Conservation (phyloP, 2,888 invertebrate species). For the Phaonia tiefii region DNA sequence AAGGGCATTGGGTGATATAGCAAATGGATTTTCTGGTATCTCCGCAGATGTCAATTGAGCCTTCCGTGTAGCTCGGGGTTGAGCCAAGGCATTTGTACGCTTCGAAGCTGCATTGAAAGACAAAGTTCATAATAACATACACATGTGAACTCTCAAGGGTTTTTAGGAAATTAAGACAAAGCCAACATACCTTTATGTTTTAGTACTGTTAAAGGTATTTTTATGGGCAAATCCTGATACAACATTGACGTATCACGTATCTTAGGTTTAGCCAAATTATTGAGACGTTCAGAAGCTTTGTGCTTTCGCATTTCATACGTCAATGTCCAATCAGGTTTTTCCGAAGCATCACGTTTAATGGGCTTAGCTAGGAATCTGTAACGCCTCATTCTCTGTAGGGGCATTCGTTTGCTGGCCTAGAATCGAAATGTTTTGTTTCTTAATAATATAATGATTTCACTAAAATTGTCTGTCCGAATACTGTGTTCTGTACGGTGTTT, state of each 20-base stretch:
- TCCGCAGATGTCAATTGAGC: conserved; percentile 76
- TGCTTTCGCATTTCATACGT: conserved; percentile 67
- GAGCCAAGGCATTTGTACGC: conserved; percentile 73
- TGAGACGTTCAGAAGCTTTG: conserved; percentile 62
- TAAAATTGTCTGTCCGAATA: no score
- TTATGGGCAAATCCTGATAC: conserved; percentile 66
- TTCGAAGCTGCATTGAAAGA: conserved; percentile 69
- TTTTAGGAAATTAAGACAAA: not conserved
- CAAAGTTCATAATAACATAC: not conserved
- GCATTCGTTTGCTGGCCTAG: conserved; percentile 56
- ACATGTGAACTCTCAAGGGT: conserved; percentile 1
- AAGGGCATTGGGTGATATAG: conserved; percentile 81
- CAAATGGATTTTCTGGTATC: conserved; percentile 81
- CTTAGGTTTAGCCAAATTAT: conserved; percentile 65
- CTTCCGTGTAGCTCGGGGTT: conserved; percentile 70
- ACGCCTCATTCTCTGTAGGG: conserved; percentile 68
- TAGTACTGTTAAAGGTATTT: conserved; percentile 70
- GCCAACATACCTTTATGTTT: conserved; percentile 72
- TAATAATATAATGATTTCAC: no score
- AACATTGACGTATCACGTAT: conserved; percentile 49
- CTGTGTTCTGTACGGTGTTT: no score
- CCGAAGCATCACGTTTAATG: conserved; percentile 55
- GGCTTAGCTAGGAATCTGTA: conserved; percentile 72
- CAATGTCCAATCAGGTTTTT: conserved; percentile 71
- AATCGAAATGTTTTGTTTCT: no score